Evolutionary conservation across 2,113 vertebrate genomes (phyloP).

Genomic region (Pterocles gutturalis): DNA sequence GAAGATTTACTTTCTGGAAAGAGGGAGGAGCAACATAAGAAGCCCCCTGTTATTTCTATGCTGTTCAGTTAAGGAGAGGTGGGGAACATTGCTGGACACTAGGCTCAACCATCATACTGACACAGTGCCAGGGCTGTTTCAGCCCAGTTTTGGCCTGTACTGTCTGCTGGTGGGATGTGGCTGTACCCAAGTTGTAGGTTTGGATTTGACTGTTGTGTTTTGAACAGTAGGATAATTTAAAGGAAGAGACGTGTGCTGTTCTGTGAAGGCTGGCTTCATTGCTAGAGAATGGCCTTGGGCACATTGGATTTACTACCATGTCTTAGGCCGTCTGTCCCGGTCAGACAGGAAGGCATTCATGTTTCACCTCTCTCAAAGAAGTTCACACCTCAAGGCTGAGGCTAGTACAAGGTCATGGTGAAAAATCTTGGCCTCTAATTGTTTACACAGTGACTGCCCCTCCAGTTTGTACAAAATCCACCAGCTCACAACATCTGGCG

Average conservation of each 20-base stretch:
- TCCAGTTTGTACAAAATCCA: not conserved
- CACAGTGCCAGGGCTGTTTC: not conserved
- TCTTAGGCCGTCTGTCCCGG: not conserved
- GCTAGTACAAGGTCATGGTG: not conserved
- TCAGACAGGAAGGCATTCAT: not conserved
- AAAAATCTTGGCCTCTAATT: not conserved
- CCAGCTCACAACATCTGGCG: not conserved
- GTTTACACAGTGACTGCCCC: not conserved
- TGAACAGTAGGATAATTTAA: not conserved
- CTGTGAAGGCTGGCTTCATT: not conserved
- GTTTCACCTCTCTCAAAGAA: not conserved
- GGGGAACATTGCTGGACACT: accelerated
- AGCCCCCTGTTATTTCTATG: not conserved
- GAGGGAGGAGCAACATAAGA: not conserved
- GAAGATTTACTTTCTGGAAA: not conserved
- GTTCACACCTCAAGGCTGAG: not conserved
- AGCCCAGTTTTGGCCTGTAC: not conserved
- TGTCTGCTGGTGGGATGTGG: accelerated
- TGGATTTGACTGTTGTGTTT: not conserved
- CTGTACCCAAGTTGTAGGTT: not conserved
- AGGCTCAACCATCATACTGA: not conserved
- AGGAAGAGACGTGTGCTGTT: not conserved
- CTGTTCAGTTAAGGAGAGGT: not conserved
- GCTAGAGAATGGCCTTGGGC: not conserved
- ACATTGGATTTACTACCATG: not conserved